Base-by-base conservation (phyloP, 2,888 invertebrate species). In the Caenorhabditis sinica region DNA sequence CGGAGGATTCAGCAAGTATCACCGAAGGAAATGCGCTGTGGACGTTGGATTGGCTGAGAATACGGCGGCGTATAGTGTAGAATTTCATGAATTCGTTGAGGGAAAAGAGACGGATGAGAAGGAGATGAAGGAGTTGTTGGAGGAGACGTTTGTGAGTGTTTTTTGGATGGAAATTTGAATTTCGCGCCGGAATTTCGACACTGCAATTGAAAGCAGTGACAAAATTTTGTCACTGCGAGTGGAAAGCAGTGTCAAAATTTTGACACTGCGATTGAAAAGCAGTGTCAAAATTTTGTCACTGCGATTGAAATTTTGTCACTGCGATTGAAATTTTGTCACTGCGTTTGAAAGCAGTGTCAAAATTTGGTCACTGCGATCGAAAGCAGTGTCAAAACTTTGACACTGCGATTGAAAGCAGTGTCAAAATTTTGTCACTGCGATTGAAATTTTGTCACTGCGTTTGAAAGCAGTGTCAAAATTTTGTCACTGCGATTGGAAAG, bases 1-100 rank as follows among this genome's bases (percentile, higher is more conserved):
- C 17, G 89, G 89, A 15, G 89, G 89, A 28, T 87, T 86, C 53
- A 83, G 72, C 49, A 83, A 76, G 20, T 84, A 71, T 49, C 86
- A 88, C 43, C 83, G 89, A 3, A 15, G 85, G 33, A 89, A 87
- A 76, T 85, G 86, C 71, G 86, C 88, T 1, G 80, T 86, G 1
- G 89, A 89, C 56, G 49, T 88, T 13, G 88, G 88, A 56, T 28
- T 86, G 53, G 49, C 66, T 0, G 71, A 77, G 20, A 40, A 74
- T 3, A 58, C 71, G 6, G 73, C 68, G 36, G 89, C 75, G 9
- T 87, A 81, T 49, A 74, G 66, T 33, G 77, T 89, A 30, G 90
- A 89, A 51, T 82, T 90, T 53, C 86, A 83, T 28, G 87, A 87
- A 51, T 90, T 86, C 66, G 45, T 49, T 1, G 71, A 79, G 6